phyloP scores from a whole-genome alignment of 2,113 vertebrate genomes.

The Laterallus jamaicensis region DNA sequence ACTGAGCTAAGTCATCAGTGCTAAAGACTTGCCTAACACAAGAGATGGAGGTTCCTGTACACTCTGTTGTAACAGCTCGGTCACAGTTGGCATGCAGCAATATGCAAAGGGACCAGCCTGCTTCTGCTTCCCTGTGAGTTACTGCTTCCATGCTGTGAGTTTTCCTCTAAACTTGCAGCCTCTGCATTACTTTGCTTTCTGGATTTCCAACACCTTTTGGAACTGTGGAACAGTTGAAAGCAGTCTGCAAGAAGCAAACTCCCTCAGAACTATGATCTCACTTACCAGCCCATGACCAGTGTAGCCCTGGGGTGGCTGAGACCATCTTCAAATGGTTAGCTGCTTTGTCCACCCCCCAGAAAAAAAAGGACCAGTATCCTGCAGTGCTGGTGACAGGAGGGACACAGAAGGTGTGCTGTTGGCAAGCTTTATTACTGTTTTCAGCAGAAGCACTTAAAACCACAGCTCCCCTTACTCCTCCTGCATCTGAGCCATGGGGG shows the following conservation, averaged over 20 bases:
- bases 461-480: not conserved
- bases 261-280: not conserved
- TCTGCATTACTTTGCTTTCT: not conserved
- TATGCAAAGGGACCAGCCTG: not conserved
- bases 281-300: not conserved
- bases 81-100: not conserved
- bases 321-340: not conserved
- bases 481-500: accelerated
- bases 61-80: not conserved
- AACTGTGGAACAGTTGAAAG: not conserved
- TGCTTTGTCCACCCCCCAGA: not conserved
- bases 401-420: not conserved
- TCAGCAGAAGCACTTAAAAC: not conserved
- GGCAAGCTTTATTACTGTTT: not conserved
- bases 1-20: not conserved
- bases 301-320: not conserved
- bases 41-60: not conserved
- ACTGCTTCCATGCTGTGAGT: not conserved
- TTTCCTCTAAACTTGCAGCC: not conserved
- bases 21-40: not conserved
- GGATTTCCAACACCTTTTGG: not conserved
- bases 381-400: not conserved
- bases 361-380: not conserved
- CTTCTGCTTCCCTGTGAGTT: not conserved
- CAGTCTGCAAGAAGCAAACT: not conserved